Evolutionary conservation across 2,113 vertebrate genomes (phyloP), one percentile per base, ranked within the genome.

Genomic region (Pollachius pollachius): DNA sequence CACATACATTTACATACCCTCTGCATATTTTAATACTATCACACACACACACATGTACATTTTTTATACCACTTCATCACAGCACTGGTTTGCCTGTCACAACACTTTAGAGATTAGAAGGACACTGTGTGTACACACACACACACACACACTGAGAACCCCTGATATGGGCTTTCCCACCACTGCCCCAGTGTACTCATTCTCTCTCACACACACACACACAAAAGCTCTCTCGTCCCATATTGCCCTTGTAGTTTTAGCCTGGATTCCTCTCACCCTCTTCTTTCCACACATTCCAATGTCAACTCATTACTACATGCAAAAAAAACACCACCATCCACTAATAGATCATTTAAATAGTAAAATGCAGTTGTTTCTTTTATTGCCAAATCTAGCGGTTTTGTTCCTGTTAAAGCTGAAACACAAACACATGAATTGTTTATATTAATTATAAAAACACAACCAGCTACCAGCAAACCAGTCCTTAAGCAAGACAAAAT

Each of bases 81-180:
- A 48, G 41, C 41, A 48, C 41, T 48, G 41, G 41, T 48, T 48
- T 48, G 41, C 8, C 41, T 48, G 41, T 48, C 41, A 48, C 41
- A n/a, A 13, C 54, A 4, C 54, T 17, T 16, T 57, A 34, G 54
- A 57, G 15, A 57, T 57, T n/a, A 57, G n/a, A n/a, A 57, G n/a
- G 64, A 83, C 72, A 61, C 73, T 77, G 64, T 69, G 56, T 64
- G 59, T 61, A 27, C 61, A 56, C 48, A 67, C 65, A 57, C 34
- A 65, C 19, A n/a, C n/a, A n/a, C n/a, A 48, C 0, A 1, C 64
- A 82, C 86, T 90, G 89, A 90, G 87, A 90, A 90, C 85, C 82
- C 83, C 80, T 82, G 80, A 78, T 63, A 34, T 81, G 81, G 83
- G 81, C 87, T 89, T 90, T 90, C 89, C 89, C 89, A 90, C 89